These are phyloP conservation scores for Leptothorax acervorum DNA, from an alignment of 2,888 invertebrate genomes.

Conservation along the genomic window DNA sequence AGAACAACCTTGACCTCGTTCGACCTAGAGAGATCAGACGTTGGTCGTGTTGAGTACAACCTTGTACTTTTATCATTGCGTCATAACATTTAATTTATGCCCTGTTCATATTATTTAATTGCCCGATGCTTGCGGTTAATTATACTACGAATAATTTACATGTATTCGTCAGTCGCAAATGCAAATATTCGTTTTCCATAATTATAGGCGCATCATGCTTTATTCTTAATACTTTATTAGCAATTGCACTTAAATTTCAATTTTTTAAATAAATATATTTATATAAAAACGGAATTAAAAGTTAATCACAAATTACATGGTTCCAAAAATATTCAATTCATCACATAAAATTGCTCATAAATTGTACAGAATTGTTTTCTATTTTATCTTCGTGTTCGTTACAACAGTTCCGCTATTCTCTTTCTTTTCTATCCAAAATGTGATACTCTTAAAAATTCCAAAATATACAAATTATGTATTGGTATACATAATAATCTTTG, in stretches of 20 bases:
- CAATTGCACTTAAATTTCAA: background rate
- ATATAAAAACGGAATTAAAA: constrained; percentile 1
- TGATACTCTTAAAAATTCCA: background rate
- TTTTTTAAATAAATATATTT: constrained; percentile 4
- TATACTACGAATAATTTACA: background rate
- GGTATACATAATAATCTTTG: background rate
- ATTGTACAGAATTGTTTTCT: background rate
- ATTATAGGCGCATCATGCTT: background rate
- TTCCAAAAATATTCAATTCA: constrained; percentile 23
- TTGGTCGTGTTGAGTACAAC: constrained; percentile 54
- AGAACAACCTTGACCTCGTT: constrained; percentile 77
- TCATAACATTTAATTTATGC: constrained; percentile 20
- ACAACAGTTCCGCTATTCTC: background rate
- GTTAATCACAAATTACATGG: background rate
- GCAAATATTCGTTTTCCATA: background rate
- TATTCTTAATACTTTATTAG: background rate
- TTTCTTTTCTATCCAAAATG: background rate
- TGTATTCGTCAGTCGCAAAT: background rate
- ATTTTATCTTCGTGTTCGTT: constrained; percentile 11
- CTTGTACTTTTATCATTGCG: constrained; percentile 62
- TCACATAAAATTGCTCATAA: constrained; percentile 18
- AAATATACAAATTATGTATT: background rate
- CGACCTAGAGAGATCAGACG: constrained; percentile 60
- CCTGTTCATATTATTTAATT: background rate
- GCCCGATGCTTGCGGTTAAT: background rate